Evolutionary conservation across 2,888 invertebrate species (phyloP), one percentile per base, ranked within the genome.

Genomic region (Himalopsyche anomala): DNA sequence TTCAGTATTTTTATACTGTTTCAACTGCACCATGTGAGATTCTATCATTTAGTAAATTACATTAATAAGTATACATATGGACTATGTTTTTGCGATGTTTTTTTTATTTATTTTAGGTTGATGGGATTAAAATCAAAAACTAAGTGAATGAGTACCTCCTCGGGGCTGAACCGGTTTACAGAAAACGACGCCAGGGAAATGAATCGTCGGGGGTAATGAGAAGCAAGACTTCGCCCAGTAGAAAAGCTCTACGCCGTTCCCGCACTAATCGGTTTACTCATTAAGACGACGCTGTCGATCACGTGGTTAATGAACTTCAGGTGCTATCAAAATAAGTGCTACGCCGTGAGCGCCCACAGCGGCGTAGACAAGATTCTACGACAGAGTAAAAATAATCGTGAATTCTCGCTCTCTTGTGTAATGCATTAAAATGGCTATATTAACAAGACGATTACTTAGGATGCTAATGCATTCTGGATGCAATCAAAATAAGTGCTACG

Each of bases 251-350:
- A 45, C 38, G 85, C 38, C 79, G 54, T 6, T 45, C 80, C 51
- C 51, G 82, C 83, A 83, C 85, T 87, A 87, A 87, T 87, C 87
- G 87, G 87, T 87, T 87, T 87, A 85, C 87, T 87, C 87, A 84
- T 87, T 87, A 87, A 85, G 87, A 85, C 80, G 87, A 80, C 85
- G 80, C 85, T 83, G 84, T 85, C 83, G 84, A 87, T 85, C 87
- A 83, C 81, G 85, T 85, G 85, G 85, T 81, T 83, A 85, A 87
- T 74, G 87, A 83, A 81, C 55, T 81, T 42, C 55, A 69, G 62
- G 28, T 55, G 79, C 54, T 74, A 81, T 42, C 81, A 62, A 79
- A 55, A 54, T 38, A 45, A 80, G 54, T 82, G 51, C 69, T 82
- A 40, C 82, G 55, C 54, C 28, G 12, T 28, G 36, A 36, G 38